A percentile compares a stretch with the other conserved stretches of the same genome.
These are phyloP conservation scores for Megalonaias nervosa DNA, from an alignment of 1,140 invertebrate genomes.

Conservation along the genomic window DNA sequence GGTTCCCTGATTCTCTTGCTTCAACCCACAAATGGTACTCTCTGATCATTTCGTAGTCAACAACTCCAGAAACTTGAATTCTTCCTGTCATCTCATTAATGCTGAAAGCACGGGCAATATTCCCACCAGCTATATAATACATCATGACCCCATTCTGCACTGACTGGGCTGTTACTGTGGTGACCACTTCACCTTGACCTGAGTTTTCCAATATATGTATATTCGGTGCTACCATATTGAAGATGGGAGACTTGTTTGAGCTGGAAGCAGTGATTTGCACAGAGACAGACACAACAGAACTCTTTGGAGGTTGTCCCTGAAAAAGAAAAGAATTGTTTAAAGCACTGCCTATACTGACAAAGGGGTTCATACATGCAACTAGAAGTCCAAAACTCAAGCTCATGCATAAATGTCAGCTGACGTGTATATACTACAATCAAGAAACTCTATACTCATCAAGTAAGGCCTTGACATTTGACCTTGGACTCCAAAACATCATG, in stretches of 20 bases:
- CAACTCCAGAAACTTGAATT: conserved; percentile 82
- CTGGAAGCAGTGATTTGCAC: conserved; percentile 35
- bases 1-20: conserved; percentile 79
- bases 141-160: conserved; percentile 78
- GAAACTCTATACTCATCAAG: background rate
- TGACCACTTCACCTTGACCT: conserved; percentile 64
- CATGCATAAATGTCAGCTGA: background rate
- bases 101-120: conserved; percentile 86
- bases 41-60: conserved; percentile 91
- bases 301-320: conserved; percentile 44
- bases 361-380: background rate
- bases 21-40: conserved; percentile 94
- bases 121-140: conserved; percentile 92
- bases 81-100: conserved; percentile 86
- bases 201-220: conserved; percentile 48
- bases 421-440: background rate
- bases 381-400: background rate
- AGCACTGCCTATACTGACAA: background rate
- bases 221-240: conserved; percentile 33
- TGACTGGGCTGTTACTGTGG: conserved; percentile 67
- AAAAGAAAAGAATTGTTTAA: conserved; percentile 18
- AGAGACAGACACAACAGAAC: conserved; percentile 40
- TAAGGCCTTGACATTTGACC: no score
- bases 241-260: conserved; percentile 34
- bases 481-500: no score